Evolutionary conservation across 2,113 vertebrate genomes (phyloP).

Genomic region (Gnathonemus longibarbis): DNA sequence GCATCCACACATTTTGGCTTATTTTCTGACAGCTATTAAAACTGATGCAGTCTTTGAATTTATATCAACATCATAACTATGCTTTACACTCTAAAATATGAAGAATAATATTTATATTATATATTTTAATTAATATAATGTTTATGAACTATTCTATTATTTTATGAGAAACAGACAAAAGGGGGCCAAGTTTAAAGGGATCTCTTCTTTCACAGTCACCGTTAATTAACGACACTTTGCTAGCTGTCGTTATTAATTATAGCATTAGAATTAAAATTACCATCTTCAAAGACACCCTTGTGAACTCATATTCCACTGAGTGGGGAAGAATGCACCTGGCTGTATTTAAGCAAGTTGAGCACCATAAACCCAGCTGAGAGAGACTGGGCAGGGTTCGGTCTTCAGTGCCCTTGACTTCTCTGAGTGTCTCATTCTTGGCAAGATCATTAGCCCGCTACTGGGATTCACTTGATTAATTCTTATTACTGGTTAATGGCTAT

Average conservation of each 20-base stretch:
- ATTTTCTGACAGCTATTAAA: neutral
- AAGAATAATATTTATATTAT: neutral
- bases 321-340: neutral
- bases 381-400: constrained; percentile 12
- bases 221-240: constrained; percentile 18
- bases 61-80: neutral
- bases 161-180: neutral
- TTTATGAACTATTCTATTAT: neutral
- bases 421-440: neutral
- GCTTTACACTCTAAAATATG: neutral
- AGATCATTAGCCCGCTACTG: constrained; percentile 17
- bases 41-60: neutral
- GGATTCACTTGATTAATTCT: constrained; percentile 17
- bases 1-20: neutral
- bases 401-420: constrained; percentile 16
- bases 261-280: constrained; percentile 1
- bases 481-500: constrained; percentile 16
- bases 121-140: neutral
- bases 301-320: neutral
- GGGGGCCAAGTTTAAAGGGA: neutral
- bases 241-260: constrained; percentile 23
- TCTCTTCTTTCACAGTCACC: neutral
- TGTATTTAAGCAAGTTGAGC: neutral
- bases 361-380: constrained; percentile 3
- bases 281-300: neutral